Base-by-base conservation (phyloP, 2,797 vertebrate species). In the Acrocephalus scirpaceus region DNA sequence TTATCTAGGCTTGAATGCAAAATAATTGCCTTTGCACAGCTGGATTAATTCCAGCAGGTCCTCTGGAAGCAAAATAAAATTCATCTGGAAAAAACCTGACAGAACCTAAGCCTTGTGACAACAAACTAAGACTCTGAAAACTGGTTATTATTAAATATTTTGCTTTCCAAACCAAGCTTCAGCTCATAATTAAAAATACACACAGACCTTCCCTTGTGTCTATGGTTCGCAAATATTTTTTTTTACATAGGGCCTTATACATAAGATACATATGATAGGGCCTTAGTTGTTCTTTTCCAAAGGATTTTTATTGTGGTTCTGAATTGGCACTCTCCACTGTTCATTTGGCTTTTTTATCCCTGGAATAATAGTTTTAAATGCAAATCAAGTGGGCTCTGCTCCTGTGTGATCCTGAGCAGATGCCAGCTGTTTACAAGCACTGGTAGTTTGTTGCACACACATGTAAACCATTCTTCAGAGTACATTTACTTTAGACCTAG, bases 401-500 rank as follows among this genome's bases (percentile, higher is more conserved):
- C 50, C 57, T 8, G 4, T 75, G 53, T 86, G 88, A 97, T 92
- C 74, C 79, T 93, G 78, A 97, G 78, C 96, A 98, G 97, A 97
- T 96, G 95, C 82, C 95, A 96, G 91, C 88, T 97, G 91, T 97
- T 97, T 97, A 95, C 75, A 89, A 91, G 45, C 88, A 77, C 93
- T 96, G 84, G 95, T 95, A 98, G 93, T 95, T 97, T 97, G 92
- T 94, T 96, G 92, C 94, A 93, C 89, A 90, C n/a, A 23, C 80
- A 69, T 79, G 56, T 93, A 97, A 96, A 95, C 92, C 91, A 65
- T 86, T 93, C 91, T 93, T 97, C 69, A 95, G 91, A 92, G 70
- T 44, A 77, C 94, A 95, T 97, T 98, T 97, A 94, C 94, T 91
- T 97, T 87, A 86, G 81, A 82, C 93, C 53, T 97, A 86, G 78